phyloP scores from a whole-genome alignment of 1,140 invertebrate species.

The Solenopsis invicta region DNA sequence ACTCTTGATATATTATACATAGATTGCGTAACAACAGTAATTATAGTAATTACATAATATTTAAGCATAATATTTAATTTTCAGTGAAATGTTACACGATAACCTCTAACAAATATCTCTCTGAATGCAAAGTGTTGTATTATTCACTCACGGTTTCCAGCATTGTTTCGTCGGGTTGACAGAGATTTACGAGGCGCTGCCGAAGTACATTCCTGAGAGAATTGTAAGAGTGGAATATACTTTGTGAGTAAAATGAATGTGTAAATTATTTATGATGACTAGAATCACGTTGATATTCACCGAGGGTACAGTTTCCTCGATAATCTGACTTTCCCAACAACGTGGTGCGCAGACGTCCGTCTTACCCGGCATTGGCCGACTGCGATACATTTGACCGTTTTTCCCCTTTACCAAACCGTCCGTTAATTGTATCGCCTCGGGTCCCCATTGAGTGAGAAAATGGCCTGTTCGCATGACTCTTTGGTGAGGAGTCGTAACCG shows the following conservation, averaged over 20 bases:
- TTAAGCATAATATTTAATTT: slow-evolving; percentile 11
- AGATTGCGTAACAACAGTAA: not conserved
- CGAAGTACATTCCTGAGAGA: slow-evolving; percentile 41
- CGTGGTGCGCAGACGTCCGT: slow-evolving; percentile 51
- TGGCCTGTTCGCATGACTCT: slow-evolving; percentile 88
- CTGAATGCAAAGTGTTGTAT: not conserved
- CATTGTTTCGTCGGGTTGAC: not conserved
- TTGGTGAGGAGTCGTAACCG: slow-evolving; percentile 90
- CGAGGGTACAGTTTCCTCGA: slow-evolving; percentile 11
- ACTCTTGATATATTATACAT: too few relatives aligned
- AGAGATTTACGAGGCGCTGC: not conserved
- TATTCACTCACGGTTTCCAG: slow-evolving; percentile 32
- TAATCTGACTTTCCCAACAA: slow-evolving; percentile 44
- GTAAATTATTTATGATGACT: slow-evolving; percentile 9
- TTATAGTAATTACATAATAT: slow-evolving; percentile 36
- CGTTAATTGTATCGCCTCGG: slow-evolving; percentile 87
- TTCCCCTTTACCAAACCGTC: slow-evolving; percentile 86
- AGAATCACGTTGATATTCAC: slow-evolving; percentile 41
- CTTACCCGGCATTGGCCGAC: slow-evolving; percentile 61
- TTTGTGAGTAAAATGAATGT: not conserved
- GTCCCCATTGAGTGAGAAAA: slow-evolving; percentile 89
- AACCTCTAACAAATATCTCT: not conserved
- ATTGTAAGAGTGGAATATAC: not conserved
- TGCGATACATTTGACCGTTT: slow-evolving; percentile 85
- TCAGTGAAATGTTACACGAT: not conserved